Conservation (phyloP, 2,113 vertebrate genomes). For the Dermatemys mawii region DNA sequence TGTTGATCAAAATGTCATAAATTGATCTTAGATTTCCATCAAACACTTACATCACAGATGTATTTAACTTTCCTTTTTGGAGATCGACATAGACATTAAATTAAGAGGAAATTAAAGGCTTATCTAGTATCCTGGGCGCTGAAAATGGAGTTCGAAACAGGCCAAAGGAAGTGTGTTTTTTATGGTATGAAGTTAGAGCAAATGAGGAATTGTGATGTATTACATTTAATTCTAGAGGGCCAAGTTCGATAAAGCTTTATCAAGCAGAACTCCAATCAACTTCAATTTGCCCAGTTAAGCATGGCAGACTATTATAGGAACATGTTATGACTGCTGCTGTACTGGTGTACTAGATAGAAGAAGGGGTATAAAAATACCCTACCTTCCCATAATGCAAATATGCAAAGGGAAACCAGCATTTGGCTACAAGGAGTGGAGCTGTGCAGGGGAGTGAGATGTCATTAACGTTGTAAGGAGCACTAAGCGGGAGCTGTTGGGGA, state of each 20-base stretch:
- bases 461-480: neutral
- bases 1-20: neutral
- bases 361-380: neutral
- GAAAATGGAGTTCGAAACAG: neutral
- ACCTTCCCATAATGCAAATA: neutral
- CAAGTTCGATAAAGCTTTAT: neutral
- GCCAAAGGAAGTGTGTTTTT: neutral
- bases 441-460: neutral
- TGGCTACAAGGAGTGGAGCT: accelerated
- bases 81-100: neutral
- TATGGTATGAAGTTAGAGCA: neutral
- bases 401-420: neutral
- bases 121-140: neutral
- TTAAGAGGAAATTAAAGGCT: neutral
- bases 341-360: neutral
- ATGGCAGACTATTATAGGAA: too few relatives aligned
- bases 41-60: neutral
- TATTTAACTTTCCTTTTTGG: neutral
- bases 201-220: neutral
- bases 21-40: neutral
- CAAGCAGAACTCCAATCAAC: neutral
- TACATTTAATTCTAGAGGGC: conserved; percentile 2
- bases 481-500: neutral
- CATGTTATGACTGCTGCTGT: neutral
- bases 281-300: neutral